Evolutionary conservation across 2,888 invertebrate species (phyloP).

Genomic region (Esperia sulphurella): DNA sequence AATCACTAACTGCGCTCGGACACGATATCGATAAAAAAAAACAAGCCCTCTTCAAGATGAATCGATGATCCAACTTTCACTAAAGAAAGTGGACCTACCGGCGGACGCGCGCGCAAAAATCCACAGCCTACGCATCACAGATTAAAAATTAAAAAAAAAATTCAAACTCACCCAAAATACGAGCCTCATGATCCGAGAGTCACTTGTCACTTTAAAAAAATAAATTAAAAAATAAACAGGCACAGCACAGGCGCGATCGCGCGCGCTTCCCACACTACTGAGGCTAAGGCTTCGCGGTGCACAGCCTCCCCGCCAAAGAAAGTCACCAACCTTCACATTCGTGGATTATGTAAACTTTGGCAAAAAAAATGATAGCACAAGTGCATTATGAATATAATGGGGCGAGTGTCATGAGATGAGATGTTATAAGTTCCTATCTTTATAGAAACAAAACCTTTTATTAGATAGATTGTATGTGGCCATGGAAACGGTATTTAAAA

Average conservation of each 20-base stretch:
- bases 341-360: constrained; percentile 66
- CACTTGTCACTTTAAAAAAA: constrained; percentile 56
- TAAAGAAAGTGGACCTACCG: constrained; percentile 50
- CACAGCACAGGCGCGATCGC: constrained; percentile 69
- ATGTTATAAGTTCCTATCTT: too few species aligned
- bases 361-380: constrained; percentile 46
- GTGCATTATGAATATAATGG: constrained; percentile 51
- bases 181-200: constrained; percentile 68
- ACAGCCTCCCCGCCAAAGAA: constrained; percentile 65
- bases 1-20: constrained; percentile 28
- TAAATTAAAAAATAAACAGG: constrained; percentile 38
- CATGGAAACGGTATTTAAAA: too few species aligned
- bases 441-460: too few species aligned
- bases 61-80: constrained; percentile 57
- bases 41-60: constrained; percentile 45
- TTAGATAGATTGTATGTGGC: too few species aligned
- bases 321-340: constrained; percentile 69
- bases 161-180: constrained; percentile 65
- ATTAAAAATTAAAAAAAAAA: constrained; percentile 18
- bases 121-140: constrained; percentile 3
- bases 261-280: constrained; percentile 66
- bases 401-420: neutral
- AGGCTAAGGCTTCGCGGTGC: constrained; percentile 32
- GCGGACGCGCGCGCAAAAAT: constrained; percentile 13
- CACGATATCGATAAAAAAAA: constrained; percentile 41